A percentile compares a stretch with the other conserved stretches of the same genome.
Conservation (phyloP, 2,113 vertebrate species). For the Rhynchopsitta pachyrhyncha region DNA sequence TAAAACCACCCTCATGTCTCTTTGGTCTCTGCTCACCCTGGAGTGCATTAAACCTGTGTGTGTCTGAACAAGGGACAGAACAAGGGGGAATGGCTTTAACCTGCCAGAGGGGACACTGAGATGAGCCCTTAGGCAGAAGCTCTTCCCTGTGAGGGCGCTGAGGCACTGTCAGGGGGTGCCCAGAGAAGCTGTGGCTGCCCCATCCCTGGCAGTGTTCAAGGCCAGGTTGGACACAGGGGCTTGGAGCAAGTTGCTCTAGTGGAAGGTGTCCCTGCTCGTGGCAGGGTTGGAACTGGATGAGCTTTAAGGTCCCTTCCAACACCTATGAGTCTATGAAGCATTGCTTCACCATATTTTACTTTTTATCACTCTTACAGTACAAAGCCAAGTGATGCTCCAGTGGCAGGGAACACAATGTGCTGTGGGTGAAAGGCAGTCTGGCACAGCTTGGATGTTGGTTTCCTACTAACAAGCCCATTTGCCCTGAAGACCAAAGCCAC, state of each 20-base stretch:
- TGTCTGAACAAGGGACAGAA: neutral
- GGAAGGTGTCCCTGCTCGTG: neutral
- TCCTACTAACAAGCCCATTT: neutral
- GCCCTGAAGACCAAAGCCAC: neutral
- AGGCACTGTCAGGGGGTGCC: too few relatives aligned
- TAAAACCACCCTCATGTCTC: accelerated
- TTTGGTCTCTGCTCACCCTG: neutral
- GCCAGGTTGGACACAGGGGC: too few relatives aligned
- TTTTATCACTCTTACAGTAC: accelerated
- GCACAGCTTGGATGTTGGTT: neutral
- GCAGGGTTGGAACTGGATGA: neutral
- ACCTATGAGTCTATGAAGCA: conserved; percentile 64
- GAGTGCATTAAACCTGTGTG: accelerated
- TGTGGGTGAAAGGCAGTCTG: neutral
- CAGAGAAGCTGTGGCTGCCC: too few relatives aligned
- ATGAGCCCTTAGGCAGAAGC: neutral
- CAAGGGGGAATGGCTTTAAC: neutral
- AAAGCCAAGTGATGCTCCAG: neutral
- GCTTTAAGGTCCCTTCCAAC: neutral
- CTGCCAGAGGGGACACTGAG: neutral
- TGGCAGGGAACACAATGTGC: neutral
- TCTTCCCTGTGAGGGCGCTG: neutral
- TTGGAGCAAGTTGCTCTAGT: accelerated
- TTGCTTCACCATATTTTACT: neutral
- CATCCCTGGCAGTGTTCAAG: neutral